Evolutionary conservation across 2,797 vertebrate species (phyloP), one percentile per base, ranked within the genome.

Genomic region (Fringilla coelebs): DNA sequence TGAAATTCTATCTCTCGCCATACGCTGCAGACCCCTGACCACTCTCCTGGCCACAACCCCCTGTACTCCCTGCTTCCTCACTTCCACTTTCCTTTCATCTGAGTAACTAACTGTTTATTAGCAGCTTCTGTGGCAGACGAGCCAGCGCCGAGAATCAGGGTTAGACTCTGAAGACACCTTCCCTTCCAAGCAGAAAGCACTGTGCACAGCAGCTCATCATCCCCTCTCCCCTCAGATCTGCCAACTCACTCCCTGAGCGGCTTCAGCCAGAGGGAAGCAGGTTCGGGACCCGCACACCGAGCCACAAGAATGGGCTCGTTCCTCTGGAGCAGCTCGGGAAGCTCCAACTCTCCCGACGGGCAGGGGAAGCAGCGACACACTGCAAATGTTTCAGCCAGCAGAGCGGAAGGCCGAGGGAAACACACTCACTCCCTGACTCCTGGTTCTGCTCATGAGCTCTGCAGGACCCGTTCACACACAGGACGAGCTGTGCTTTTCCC

Each of bases 341-440:
- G 51, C 76, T 43, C 19, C 68, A 46, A 0, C 41, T 34, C 66
- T 34, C 38, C 77, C 7, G 14, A 11, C 32, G 40, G 40, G 19
- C 54, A 3, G 4, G 9, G 36, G 19, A 70, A 48, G 51, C 80
- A 9, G 19, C 1, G 54, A 72, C 6, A 5, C 4, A 13, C 28
- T 2, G 4, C 7, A 5, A 24, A 54, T 0, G 43, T 5, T 4
- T 10, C n/a, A 28, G 32, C 26, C 75, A 17, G 60, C 55, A 54
- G 19, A 28, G 68, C 83, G 43, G 36, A 58, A 66, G 32, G 80
- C 62, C 57, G 21, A 32, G 36, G 15, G 29, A 66, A 66, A 57
- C 22, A 52, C 22, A 1, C 0, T 43, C 41, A 11, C 1, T 16
- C 54, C 34, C 7, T 1, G 34, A 0, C 2, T 31, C 28, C 31